Evolutionary conservation across 1,140 invertebrate genomes (phyloP).

Genomic region (Pteromalus puparum): DNA sequence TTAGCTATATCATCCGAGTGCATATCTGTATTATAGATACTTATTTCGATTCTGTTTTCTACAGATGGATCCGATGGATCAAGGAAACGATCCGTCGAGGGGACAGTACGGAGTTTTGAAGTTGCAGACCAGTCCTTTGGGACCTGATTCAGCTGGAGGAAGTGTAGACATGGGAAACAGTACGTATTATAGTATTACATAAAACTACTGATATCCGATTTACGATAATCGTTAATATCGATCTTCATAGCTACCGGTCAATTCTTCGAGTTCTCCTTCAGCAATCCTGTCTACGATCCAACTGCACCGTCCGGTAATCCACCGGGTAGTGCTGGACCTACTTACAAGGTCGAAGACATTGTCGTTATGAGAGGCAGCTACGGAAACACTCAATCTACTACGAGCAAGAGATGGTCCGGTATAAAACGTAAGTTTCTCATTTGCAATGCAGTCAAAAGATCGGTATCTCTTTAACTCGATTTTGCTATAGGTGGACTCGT

Average conservation of each 20-base stretch:
- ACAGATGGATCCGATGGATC: slow-evolving; percentile 78
- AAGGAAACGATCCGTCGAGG: slow-evolving; percentile 70
- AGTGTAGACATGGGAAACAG: slow-evolving; percentile 64
- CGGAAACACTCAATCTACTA: slow-evolving; percentile 69
- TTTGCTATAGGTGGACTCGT: slow-evolving; percentile 79
- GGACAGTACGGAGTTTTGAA: slow-evolving; percentile 79
- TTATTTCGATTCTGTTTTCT: background rate
- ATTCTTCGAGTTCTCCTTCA: slow-evolving; percentile 81
- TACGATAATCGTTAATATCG: background rate
- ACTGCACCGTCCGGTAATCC: slow-evolving; percentile 75
- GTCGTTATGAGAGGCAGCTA: slow-evolving; percentile 80
- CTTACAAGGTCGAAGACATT: slow-evolving; percentile 89
- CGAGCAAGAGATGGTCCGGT: slow-evolving; percentile 77
- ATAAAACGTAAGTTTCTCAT: slow-evolving; percentile 78
- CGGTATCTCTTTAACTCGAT: background rate
- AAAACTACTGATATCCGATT: background rate
- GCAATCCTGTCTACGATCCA: slow-evolving; percentile 88
- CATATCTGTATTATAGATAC: background rate
- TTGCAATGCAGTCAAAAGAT: slow-evolving; percentile 2
- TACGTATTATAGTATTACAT: slow-evolving; percentile 47
- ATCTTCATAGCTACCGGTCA: slow-evolving; percentile 69
- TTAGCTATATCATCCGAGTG: background rate
- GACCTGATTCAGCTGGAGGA: slow-evolving; percentile 66
- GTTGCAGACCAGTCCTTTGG: slow-evolving; percentile 75
- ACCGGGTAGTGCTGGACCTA: slow-evolving; percentile 76